Evolutionary conservation across 2,888 invertebrate species (phyloP).

Genomic region (Hoplodrina ambigua): DNA sequence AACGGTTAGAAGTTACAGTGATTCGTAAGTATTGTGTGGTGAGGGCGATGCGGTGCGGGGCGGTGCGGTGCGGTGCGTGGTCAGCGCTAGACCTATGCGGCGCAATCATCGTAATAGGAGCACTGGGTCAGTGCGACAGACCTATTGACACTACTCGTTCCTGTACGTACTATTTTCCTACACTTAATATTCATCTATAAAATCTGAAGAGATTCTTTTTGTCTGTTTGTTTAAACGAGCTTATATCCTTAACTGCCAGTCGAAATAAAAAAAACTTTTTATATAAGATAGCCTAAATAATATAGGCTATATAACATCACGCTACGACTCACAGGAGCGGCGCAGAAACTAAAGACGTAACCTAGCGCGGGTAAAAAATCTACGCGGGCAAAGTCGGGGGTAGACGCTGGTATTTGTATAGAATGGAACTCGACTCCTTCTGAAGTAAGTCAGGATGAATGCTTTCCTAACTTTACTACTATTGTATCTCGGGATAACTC

Average conservation of each 20-base stretch:
- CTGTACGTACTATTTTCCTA: not conserved
- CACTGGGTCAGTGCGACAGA: constrained; percentile 32
- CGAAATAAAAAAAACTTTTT: too few relatives aligned
- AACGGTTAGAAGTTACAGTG: not conserved
- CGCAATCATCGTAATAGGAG: constrained; percentile 31
- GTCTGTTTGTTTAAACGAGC: too few relatives aligned
- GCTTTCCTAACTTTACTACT: not conserved
- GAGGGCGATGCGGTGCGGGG: not conserved
- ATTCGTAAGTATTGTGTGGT: not conserved
- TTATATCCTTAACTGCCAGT: too few relatives aligned
- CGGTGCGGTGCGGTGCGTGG: not conserved
- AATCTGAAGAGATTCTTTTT: too few relatives aligned
- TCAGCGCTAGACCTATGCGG: not conserved
- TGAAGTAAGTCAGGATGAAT: not conserved
- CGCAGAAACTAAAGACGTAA: too few relatives aligned
- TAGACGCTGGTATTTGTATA: too few relatives aligned
- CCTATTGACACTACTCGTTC: not conserved
- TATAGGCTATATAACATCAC: too few relatives aligned
- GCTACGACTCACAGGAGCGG: too few relatives aligned
- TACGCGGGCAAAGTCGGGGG: too few relatives aligned
- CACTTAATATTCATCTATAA: too few relatives aligned
- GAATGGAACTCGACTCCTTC: not conserved
- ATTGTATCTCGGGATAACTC: not conserved
- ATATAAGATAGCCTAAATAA: too few relatives aligned
- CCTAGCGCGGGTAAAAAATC: too few relatives aligned